Base-by-base conservation (phyloP, 2,113 vertebrate species). In the Oxygymnocypris stewartii region DNA sequence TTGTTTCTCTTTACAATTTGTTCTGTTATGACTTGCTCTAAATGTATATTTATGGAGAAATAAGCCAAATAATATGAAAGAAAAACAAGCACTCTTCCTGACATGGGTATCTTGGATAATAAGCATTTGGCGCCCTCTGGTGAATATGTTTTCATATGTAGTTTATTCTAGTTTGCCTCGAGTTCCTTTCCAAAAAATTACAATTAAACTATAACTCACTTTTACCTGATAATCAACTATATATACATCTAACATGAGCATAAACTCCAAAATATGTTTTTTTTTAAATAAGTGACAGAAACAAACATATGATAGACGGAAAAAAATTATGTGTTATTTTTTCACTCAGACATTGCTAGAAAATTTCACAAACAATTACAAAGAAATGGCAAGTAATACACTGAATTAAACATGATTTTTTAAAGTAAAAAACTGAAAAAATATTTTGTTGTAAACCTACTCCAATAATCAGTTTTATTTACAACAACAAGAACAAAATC, bases 121-220 rank as follows among this genome's bases (percentile, higher is more conserved):
- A 51, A 57, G 67, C 44, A 59, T 20, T 40, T 65, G 84, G 83
- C 87, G 69, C 87, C 87, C 77, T 88, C 87, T 88, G 31, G 49
- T 75, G 87, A 23, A 20, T 11, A 10, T 57, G 13, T 61, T 31
- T 42, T 25, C 20, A 37, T 23, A 85, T 28, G 2, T 37, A 37
- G 35, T 11, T n/a, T 59, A n/a, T 42, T 71, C 18, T 5, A 73
- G 2, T 35, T 23, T 73, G 8, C 8, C 18, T 25, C 7, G n/a
- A 3, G 18, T 11, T 40, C 8, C 9, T 23, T 20, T 12, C 10
- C 23, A 12, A 73, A 42, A 10, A 11, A 59, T 20, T 18, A 10
- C 28, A 28, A 28, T 20, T 69, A 16, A 73, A 73, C 20, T 71
- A 7, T 20, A 73, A 73, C 11, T 40, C 9, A 42, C 18, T 42